Evolutionary conservation across 1,140 invertebrate genomes (phyloP).

Genomic region (Magallana gigas): DNA sequence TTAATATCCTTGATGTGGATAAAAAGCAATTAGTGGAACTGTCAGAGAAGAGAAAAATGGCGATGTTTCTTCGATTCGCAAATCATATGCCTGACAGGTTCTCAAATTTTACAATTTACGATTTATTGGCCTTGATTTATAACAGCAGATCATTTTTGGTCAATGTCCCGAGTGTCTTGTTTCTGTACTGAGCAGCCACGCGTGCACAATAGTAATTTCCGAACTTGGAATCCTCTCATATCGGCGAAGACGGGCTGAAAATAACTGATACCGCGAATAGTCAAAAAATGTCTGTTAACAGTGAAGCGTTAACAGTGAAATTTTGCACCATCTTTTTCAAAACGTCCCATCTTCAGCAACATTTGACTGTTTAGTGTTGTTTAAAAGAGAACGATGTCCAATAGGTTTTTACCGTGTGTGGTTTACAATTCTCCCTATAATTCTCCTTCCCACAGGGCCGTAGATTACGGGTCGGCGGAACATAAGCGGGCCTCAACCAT

Average conservation of each 20-base stretch:
- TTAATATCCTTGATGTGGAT: not conserved
- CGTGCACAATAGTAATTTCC: conserved; percentile 10
- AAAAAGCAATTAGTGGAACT: not conserved
- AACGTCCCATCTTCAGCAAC: not conserved
- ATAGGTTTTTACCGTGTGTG: conserved; percentile 66
- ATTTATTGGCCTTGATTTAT: conserved; percentile 29
- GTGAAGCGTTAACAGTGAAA: not conserved
- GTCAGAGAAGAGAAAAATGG: not conserved
- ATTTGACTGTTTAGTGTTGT: conserved; percentile 1
- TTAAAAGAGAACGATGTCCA: conserved; percentile 59
- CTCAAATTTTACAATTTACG: conserved; percentile 34
- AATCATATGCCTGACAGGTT: conserved; percentile 30
- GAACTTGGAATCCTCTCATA: conserved; percentile 1
- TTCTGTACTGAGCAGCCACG: not conserved
- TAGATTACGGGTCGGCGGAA: conserved; percentile 68
- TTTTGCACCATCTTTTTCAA: not conserved
- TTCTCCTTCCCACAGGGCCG: conserved; percentile 69
- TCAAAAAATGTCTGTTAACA: not conserved
- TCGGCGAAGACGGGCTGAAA: not conserved
- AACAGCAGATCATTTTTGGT: conserved; percentile 30
- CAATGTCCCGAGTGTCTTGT: conserved; percentile 10
- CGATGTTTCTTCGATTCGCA: conserved; percentile 5
- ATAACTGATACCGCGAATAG: not conserved
- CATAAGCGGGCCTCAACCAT: conserved; percentile 73
- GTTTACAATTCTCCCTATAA: conserved; percentile 70